Evolutionary conservation across 2,888 invertebrate species (phyloP).

Genomic region (Synergus gifuensis): DNA sequence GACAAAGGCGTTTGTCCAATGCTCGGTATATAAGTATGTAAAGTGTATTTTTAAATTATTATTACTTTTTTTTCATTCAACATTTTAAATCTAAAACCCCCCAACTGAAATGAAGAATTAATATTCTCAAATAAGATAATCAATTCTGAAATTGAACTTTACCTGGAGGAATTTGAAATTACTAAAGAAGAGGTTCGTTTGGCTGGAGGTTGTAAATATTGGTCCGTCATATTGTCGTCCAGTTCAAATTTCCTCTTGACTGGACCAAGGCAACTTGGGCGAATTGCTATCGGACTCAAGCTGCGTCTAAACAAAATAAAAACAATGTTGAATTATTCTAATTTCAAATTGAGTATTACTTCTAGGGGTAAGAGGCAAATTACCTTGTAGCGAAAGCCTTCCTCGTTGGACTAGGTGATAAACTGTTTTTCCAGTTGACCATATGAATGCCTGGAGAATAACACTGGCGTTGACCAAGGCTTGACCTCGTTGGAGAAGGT

Average conservation of each 20-base stretch:
- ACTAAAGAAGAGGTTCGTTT: conserved; percentile 75
- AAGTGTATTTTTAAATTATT: no score
- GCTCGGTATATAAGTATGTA: conserved; percentile 19
- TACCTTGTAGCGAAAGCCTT: conserved; percentile 87
- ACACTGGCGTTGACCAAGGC: conserved; percentile 79
- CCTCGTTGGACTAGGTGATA: conserved; percentile 92
- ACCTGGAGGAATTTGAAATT: conserved; percentile 74
- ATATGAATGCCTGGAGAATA: conserved; percentile 81
- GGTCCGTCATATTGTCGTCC: conserved; percentile 78
- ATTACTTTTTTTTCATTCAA: background rate
- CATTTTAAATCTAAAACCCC: background rate
- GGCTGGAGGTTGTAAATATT: conserved; percentile 72
- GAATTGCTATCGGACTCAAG: conserved; percentile 91
- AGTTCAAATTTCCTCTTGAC: conserved; percentile 84
- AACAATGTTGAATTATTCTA: background rate
- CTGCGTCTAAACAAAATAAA: conserved; percentile 81
- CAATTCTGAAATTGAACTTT: conserved; percentile 8
- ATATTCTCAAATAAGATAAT: background rate
- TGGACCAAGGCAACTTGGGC: conserved; percentile 79
- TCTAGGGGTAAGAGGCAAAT: conserved; percentile 21
- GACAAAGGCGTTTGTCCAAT: conserved; percentile 44
- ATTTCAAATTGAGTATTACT: conserved; percentile 22
- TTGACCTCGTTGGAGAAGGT: conserved; percentile 81
- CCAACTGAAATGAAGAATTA: background rate
- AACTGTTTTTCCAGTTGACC: conserved; percentile 79